Base-by-base conservation (phyloP, 2,113 vertebrate species). In the Corvus hawaiiensis region DNA sequence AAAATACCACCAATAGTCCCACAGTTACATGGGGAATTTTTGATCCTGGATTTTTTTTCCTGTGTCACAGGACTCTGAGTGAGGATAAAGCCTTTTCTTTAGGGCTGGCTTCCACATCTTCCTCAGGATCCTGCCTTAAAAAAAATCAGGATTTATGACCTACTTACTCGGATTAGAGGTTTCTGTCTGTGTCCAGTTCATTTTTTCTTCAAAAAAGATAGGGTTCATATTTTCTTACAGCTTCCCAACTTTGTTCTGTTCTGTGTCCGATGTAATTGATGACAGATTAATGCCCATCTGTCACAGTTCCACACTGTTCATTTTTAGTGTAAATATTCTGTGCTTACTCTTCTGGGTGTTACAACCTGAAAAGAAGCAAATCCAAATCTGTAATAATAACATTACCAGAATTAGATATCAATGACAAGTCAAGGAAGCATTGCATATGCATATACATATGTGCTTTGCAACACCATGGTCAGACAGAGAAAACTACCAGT, bases 271-370 rank as follows among this genome's bases (percentile, higher is more conserved):
- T 74, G 66, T 95, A 97, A 96, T 96, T 96, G 92, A 93, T 94
- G 96, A 89, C 92, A 97, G 92, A 97, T 96, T 97, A 97, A 97
- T 94, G 93, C 89, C 97, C 95, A 97, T 97, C 95, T 97, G 96
- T 96, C 96, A 94, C 91, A 88, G 91, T 96, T 95, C 84, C 90
- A 91, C 79, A 93, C 79, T 88, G 84, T 92, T 97, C 91, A 91
- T 96, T 95, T 96, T 93, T 93, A 94, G 78, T 83, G 94, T 96
- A 96, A 94, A 97, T 97, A 95, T 93, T 97, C 95, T 93, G 89
- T 88, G 87, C 84, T 97, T 90, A 87, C 87, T 93, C 89, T 94
- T 97, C 93, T 94, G 87, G 64, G 94, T 94, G 91, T 95, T 97
- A 95, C 94, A 97, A 93, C 91, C 93, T 95, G 91, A 95, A 93